Percentiles rank a stretch among this genome's conserved stretches.
These are phyloP conservation scores for Neuroscelio doddi DNA, from an alignment of 2,888 invertebrate species.

Conservation along the genomic window DNA sequence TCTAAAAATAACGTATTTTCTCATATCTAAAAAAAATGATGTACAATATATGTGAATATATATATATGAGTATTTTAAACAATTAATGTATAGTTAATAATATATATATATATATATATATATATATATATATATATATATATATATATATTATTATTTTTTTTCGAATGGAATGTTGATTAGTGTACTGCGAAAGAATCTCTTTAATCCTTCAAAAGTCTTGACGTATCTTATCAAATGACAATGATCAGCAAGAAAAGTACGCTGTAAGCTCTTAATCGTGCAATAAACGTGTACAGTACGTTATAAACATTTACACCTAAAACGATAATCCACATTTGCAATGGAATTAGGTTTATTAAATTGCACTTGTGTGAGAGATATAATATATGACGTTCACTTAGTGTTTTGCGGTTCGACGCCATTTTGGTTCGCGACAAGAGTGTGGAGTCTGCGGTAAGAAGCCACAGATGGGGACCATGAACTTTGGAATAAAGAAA, in stretches of 20 bases:
- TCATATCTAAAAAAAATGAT: too few species aligned
- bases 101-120: too few species aligned
- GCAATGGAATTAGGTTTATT: conserved; percentile 29
- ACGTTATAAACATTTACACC: conserved; percentile 6
- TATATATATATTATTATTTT: too few species aligned
- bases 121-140: too few species aligned
- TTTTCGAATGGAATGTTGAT: too few species aligned
- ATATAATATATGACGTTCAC: conserved; percentile 36
- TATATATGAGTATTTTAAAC: too few species aligned
- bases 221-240: conserved; percentile 29
- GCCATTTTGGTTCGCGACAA: conserved; percentile 46
- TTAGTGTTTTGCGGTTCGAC: conserved; percentile 41
- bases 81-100: too few species aligned
- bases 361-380: conserved; percentile 23
- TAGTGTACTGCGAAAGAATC: too few species aligned
- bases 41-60: too few species aligned
- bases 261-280: conserved; percentile 20
- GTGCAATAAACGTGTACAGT: conserved; percentile 20
- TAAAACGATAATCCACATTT: conserved; percentile 25
- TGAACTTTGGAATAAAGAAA: conserved; percentile 29
- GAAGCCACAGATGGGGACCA: conserved; percentile 41
- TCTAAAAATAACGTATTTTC: too few species aligned
- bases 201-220: not conserved
- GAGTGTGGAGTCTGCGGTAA: conserved; percentile 36
- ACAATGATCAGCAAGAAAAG: too few species aligned